Evolutionary conservation across 2,797 vertebrate species (phyloP), one percentile per base, ranked within the genome.

Genomic region (Rhabdomys pumilio): DNA sequence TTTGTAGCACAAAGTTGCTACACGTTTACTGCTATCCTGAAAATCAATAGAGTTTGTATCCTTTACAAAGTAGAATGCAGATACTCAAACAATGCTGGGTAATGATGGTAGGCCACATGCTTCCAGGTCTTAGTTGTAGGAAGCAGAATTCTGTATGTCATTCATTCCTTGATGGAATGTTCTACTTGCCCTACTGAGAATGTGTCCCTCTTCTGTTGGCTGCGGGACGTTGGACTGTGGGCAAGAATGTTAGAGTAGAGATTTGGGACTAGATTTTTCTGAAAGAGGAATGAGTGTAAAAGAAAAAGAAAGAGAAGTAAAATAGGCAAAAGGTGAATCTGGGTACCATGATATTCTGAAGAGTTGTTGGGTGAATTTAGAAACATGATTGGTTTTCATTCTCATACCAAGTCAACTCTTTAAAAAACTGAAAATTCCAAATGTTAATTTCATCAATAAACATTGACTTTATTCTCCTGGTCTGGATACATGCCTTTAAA

Each of bases 341-440:
- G 22, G 7, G 34, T 75, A 63, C 57, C 61, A 55, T 20, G 55
- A 69, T 41, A 38, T 96, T 69, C 19, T 77, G 73, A 77, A 89
- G 31, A 59, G 24, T 17, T 61, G 61, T 77, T 87, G 13, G 20
- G 53, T 92, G 65, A 73, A 50, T 44, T 63, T 53, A 77, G 57
- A 95, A 94, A 94, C 38, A 44, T 14, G n/a, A 38, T 81, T 91
- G 76, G 19, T 73, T 73, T 91, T 96, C 72, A 87, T 93, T 86
- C 50, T 95, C 67, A 47, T 63, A 24, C 13, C 20, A 79, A 79
- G 14, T 20, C 1, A 76, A 12, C n/a, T 34, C 31, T 50, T 63
- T 29, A 34, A 55, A 86, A 94, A 81, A 15, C 31, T 15, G 4
- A 38, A 96, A 96, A 57, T 89, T 89, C 26, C 91, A 95, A 75